Conservation (phyloP, 2,797 vertebrate species). For the Crenuchus spilurus region DNA sequence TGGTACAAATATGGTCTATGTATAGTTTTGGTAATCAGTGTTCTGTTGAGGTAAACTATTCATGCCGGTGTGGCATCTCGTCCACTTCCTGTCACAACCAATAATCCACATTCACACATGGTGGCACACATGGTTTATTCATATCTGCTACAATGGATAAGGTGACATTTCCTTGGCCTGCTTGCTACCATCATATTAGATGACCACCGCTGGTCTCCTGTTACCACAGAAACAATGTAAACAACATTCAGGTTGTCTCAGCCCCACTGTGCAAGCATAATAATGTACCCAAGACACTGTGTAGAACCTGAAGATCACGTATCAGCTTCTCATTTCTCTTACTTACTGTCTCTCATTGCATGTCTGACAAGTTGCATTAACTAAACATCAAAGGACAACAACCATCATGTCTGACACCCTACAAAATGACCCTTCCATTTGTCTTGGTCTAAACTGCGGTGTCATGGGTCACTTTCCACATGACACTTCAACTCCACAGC, state of each 20-base stretch:
- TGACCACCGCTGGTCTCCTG: background rate
- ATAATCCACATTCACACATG: background rate
- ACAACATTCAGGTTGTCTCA: slow-evolving; percentile 11
- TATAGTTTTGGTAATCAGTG: too few relatives aligned
- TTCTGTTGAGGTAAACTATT: background rate
- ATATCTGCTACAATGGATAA: background rate
- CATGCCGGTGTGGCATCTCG: background rate
- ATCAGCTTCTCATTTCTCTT: background rate
- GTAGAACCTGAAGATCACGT: background rate
- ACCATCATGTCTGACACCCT: background rate
- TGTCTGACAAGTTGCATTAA: background rate
- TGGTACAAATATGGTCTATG: background rate
- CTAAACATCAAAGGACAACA: background rate
- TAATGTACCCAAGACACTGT: background rate
- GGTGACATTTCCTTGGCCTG: background rate
- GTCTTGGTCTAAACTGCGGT: background rate
- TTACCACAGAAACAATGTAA: slow-evolving; percentile 14
- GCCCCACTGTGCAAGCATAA: background rate
- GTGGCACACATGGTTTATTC: background rate
- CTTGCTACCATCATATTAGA: slow-evolving; percentile 8
- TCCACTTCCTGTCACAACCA: background rate
- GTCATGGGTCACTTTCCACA: slow-evolving; percentile 1
- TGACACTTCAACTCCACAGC: background rate
- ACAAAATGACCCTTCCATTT: background rate
- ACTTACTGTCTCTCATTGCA: background rate